phyloP scores from a whole-genome alignment of 2,113 vertebrate genomes.

The Corythoichthys intestinalis region DNA sequence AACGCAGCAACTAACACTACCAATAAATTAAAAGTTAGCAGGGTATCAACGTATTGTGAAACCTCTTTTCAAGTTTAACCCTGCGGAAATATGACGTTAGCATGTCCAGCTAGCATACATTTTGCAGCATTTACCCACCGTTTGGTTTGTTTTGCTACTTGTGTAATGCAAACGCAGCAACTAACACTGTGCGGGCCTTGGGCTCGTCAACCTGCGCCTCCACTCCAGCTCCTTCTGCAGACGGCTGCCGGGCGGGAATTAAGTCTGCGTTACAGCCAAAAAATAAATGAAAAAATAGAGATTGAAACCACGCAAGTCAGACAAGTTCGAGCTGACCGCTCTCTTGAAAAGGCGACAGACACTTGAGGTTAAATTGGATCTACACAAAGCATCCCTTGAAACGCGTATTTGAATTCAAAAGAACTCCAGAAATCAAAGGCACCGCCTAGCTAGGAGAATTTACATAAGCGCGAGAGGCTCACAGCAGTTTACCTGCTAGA shows the following conservation, averaged over 20 bases:
- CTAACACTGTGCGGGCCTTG: too few species aligned
- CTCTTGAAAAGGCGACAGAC: slow-evolving; percentile 92
- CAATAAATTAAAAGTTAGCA: too few species aligned
- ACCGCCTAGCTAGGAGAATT: slow-evolving; percentile 81
- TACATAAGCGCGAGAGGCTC: slow-evolving; percentile 89
- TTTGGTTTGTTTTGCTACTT: too few species aligned
- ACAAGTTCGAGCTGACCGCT: slow-evolving; percentile 94
- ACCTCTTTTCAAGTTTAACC: too few species aligned
- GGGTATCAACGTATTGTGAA: too few species aligned
- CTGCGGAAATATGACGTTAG: too few species aligned
- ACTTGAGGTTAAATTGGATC: slow-evolving; percentile 95
- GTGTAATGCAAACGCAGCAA: too few species aligned
- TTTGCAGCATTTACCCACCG: too few species aligned
- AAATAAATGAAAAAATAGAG: slow-evolving; percentile 62
- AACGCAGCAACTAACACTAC: too few species aligned
- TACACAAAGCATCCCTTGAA: slow-evolving; percentile 81
- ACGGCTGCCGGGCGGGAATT: slow-evolving; percentile 73
- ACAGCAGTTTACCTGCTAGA: slow-evolving; percentile 93
- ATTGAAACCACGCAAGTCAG: slow-evolving; percentile 97
- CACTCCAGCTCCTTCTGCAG: slow-evolving; percentile 88
- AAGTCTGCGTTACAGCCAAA: slow-evolving; percentile 91
- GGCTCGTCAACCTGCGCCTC: slow-evolving; percentile 79
- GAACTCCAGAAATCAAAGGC: slow-evolving; percentile 91
- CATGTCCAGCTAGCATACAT: too few species aligned
- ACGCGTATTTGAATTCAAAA: slow-evolving; percentile 93